Percentiles rank a stretch among this genome's conserved stretches.
These are phyloP conservation scores for Chrysaora quinquecirrha DNA, from an alignment of 30 jellyfish, hydroid and myxozoan genomes.

Conservation along the genomic window DNA sequence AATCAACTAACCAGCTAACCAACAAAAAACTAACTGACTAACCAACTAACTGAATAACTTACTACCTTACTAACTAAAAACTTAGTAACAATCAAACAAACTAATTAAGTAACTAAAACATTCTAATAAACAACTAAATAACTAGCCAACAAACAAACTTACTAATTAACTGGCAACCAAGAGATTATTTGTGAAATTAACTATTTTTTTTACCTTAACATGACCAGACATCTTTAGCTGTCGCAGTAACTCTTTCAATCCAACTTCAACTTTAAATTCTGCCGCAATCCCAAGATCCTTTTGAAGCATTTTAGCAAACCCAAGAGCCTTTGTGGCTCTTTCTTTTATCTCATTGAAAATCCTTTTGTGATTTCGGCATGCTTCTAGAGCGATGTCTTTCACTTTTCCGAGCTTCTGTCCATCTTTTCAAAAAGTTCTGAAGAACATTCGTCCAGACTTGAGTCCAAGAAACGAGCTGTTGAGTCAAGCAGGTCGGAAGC, in stretches of 20 bases:
- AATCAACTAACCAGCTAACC: neutral
- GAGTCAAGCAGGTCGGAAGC: conserved; percentile 90
- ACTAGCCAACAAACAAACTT: neutral
- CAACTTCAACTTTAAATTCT: conserved; percentile 56
- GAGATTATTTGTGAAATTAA: neutral
- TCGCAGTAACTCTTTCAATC: conserved; percentile 45
- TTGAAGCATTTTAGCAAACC: conserved; percentile 93
- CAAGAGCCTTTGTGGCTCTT: conserved; percentile 92
- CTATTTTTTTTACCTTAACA: conserved; percentile 66
- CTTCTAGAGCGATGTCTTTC: conserved; percentile 58
- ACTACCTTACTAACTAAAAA: no score
- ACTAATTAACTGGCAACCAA: neutral
- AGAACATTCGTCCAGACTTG: conserved; percentile 79
- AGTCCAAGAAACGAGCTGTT: conserved; percentile 82
- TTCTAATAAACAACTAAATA: neutral
- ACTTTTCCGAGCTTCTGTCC: conserved; percentile 70
- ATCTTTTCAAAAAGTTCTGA: conserved; percentile 50
- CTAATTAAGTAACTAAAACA: no score
- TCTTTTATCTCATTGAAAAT: conserved; percentile 81
- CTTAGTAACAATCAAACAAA: no score
- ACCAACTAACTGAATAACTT: neutral
- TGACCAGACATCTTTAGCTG: conserved; percentile 59
- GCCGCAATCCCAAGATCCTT: conserved; percentile 99
- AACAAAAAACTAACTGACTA: no score
- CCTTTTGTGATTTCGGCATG: conserved; percentile 75